These are phyloP conservation scores for Ectemnius cavifrons DNA, from an alignment of 2,888 invertebrate species.

Conservation along the genomic window DNA sequence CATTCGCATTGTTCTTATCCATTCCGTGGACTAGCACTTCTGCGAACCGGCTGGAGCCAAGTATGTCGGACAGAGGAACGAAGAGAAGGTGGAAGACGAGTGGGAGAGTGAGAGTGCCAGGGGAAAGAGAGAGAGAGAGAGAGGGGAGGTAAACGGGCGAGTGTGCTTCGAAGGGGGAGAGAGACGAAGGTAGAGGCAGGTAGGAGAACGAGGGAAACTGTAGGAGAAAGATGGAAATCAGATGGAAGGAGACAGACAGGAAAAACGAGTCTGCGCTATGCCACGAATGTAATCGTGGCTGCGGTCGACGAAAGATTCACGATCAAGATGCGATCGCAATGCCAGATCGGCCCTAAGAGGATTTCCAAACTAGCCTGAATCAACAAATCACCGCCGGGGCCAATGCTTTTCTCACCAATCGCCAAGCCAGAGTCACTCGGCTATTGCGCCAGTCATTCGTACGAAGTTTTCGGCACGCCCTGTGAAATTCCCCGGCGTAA, in stretches of 20 bases:
- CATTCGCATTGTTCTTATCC: conserved; percentile 60
- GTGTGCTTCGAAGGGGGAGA: neutral
- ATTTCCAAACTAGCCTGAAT: conserved; percentile 55
- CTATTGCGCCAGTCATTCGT: conserved; percentile 12
- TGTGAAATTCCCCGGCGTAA: neutral
- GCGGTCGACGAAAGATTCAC: conserved; percentile 62
- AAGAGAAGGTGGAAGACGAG: conserved; percentile 35
- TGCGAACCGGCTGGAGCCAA: conserved; percentile 52
- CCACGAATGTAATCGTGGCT: conserved; percentile 67
- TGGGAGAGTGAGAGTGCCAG: conserved; percentile 25
- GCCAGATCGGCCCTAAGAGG: conserved; percentile 51
- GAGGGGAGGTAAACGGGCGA: neutral
- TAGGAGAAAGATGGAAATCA: conserved; percentile 13
- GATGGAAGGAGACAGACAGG: conserved; percentile 56
- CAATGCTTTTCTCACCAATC: conserved; percentile 28
- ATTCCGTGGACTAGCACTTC: conserved; percentile 48
- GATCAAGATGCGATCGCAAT: conserved; percentile 59
- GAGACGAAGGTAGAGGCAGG: conserved; percentile 35
- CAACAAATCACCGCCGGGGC: conserved; percentile 32
- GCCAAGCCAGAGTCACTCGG: neutral
- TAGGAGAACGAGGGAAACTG: conserved; percentile 34
- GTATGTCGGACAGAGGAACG: conserved; percentile 29
- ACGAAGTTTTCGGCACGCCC: conserved; percentile 21
- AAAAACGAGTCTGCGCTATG: conserved; percentile 73
- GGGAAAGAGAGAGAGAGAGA: conserved; percentile 40